Percentiles rank a stretch among this genome's conserved stretches.
Conservation (phyloP, 2,888 invertebrate genomes). For the Hoplodrina blanda region DNA sequence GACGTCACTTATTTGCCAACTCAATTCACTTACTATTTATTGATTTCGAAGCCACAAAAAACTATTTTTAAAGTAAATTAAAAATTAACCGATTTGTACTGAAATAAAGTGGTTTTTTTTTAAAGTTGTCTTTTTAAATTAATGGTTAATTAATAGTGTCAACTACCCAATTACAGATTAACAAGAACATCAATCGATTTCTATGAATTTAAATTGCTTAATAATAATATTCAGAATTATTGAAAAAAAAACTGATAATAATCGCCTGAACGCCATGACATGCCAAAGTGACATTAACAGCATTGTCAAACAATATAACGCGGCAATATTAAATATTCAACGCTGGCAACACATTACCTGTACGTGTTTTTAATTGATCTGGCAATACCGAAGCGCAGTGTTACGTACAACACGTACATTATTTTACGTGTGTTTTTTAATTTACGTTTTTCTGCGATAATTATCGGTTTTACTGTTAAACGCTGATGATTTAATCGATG, state of each 20-base stretch:
- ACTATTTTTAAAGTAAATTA: too few relatives aligned
- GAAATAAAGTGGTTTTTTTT: too few relatives aligned
- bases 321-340: conserved; percentile 83
- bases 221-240: conserved; percentile 76
- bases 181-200: conserved; percentile 64
- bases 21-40: too few relatives aligned
- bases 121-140: too few relatives aligned
- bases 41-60: too few relatives aligned
- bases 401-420: conserved; percentile 43
- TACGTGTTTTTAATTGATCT: conserved; percentile 80
- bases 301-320: conserved; percentile 86
- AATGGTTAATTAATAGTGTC: too few relatives aligned
- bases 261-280: conserved; percentile 80
- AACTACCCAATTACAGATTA: conserved; percentile 1
- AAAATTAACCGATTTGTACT: too few relatives aligned
- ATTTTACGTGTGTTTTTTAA: conserved; percentile 44
- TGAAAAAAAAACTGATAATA: conserved; percentile 73
- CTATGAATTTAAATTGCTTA: conserved; percentile 73
- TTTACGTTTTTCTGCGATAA: conserved; percentile 30
- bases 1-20: too few relatives aligned
- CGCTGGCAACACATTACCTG: conserved; percentile 78
- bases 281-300: conserved; percentile 89
- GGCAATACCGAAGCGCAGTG: conserved; percentile 75
- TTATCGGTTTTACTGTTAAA: conserved; percentile 39
- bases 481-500: conserved; percentile 25